Percentiles rank a stretch among this genome's conserved stretches.
Conservation (phyloP, 1,140 invertebrate species). For the Aphidius gifuensis region DNA sequence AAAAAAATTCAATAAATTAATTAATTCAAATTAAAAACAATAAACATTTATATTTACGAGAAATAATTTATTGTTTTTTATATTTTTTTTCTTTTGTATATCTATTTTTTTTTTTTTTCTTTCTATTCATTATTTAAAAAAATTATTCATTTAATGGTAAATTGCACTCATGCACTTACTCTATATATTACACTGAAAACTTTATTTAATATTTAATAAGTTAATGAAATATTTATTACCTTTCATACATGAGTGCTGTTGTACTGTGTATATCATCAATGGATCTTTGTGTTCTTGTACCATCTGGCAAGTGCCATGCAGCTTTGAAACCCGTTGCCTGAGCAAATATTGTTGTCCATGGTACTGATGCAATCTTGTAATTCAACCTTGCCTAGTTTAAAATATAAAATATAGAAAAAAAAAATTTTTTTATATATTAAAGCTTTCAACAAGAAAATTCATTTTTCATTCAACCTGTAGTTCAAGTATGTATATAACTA, state of each 20-base stretch:
- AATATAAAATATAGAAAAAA: conserved; percentile 17
- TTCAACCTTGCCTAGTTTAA: conserved; percentile 46
- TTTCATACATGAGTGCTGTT: conserved; percentile 43
- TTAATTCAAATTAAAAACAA: background rate
- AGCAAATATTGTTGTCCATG: conserved; percentile 42
- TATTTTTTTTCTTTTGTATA: background rate
- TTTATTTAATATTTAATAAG: no score
- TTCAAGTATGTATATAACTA: no score
- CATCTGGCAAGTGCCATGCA: conserved; percentile 45
- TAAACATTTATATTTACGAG: background rate
- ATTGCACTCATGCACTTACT: no score
- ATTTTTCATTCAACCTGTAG: background rate
- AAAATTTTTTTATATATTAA: background rate
- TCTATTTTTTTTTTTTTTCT: background rate
- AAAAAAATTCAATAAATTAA: conserved; percentile 18
- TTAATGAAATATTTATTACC: conserved; percentile 44
- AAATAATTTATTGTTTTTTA: background rate
- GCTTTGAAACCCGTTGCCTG: conserved; percentile 50
- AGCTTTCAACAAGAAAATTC: background rate
- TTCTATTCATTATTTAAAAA: no score
- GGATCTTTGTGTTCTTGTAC: conserved; percentile 29
- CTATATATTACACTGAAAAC: no score
- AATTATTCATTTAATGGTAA: no score
- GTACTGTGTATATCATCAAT: conserved; percentile 38
- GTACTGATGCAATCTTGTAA: conserved; percentile 44